Conservation (phyloP, 1,140 invertebrate genomes). For the Wasmannia auropunctata region DNA sequence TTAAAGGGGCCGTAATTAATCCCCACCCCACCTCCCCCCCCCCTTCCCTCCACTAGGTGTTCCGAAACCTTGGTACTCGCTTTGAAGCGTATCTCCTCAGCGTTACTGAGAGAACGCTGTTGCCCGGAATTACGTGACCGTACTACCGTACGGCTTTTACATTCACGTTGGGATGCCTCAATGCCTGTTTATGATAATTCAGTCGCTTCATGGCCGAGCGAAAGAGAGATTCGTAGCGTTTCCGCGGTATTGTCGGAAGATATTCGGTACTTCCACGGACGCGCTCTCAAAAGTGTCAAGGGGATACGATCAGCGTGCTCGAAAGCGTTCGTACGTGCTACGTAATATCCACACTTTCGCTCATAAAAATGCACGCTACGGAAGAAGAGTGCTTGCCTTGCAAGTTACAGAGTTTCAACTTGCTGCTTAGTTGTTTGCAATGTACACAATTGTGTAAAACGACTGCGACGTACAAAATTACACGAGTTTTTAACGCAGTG, state of each 20-base stretch:
- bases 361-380: conserved; percentile 25
- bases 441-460: conserved; percentile 11
- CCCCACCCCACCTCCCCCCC: conserved; percentile 1
- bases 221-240: conserved; percentile 21
- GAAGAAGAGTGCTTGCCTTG: neutral
- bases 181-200: conserved; percentile 47
- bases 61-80: conserved; percentile 39
- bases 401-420: conserved; percentile 1
- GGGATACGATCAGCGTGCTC: neutral
- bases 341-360: conserved; percentile 1
- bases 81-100: conserved; percentile 56
- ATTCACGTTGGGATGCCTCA: conserved; percentile 17
- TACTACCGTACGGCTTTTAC: conserved; percentile 40
- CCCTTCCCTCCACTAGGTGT: neutral
- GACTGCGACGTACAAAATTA: neutral
- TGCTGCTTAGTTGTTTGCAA: neutral
- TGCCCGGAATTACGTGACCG: conserved; percentile 52
- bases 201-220: conserved; percentile 34
- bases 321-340: neutral
- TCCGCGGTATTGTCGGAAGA: neutral
- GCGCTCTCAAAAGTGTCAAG: conserved; percentile 9
- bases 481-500: neutral
- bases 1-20: conserved; percentile 55
- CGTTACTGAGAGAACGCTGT: conserved; percentile 17
- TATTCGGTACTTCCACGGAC: neutral